A percentile compares a stretch with the other conserved stretches of the same genome.
Conservation (phyloP, 2,888 invertebrate genomes). For the Hydropsyche betteni region DNA sequence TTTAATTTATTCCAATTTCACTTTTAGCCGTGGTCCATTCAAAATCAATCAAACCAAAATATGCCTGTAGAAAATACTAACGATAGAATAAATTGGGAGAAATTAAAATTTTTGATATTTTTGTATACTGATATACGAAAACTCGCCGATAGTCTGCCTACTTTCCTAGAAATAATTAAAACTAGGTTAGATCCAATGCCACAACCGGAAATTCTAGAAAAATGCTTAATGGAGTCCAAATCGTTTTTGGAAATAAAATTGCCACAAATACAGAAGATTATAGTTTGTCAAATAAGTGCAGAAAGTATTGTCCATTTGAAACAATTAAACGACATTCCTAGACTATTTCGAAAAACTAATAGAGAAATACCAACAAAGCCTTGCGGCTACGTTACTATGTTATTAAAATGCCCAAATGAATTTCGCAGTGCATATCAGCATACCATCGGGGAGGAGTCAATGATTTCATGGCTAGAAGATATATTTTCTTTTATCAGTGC, state of each 20-base stretch:
- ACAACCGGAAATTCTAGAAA: slow-evolving; percentile 42
- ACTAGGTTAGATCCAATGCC: slow-evolving; percentile 53
- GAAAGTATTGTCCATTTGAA: slow-evolving; percentile 71
- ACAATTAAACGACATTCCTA: slow-evolving; percentile 92
- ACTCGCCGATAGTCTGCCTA: slow-evolving; percentile 55
- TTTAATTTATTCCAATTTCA: slow-evolving; percentile 9
- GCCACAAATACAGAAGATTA: slow-evolving; percentile 57
- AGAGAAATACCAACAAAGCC: slow-evolving; percentile 83
- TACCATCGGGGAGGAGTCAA: slow-evolving; percentile 58
- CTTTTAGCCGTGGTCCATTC: slow-evolving; percentile 42
- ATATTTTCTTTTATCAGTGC: slow-evolving; percentile 65
- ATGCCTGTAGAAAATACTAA: background rate
- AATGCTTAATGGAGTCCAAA: slow-evolving; percentile 48
- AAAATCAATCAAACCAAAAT: slow-evolving; percentile 40
- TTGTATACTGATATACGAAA: slow-evolving; percentile 59
- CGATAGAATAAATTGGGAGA: slow-evolving; percentile 47
- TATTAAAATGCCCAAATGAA: slow-evolving; percentile 68
- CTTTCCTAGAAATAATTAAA: slow-evolving; percentile 54
- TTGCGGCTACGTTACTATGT: slow-evolving; percentile 79
- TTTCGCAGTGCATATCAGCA: slow-evolving; percentile 66
- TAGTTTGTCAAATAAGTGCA: slow-evolving; percentile 58
- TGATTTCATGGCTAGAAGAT: slow-evolving; percentile 58
- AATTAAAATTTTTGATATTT: slow-evolving; percentile 57
- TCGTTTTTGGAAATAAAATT: slow-evolving; percentile 45
- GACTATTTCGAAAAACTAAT: slow-evolving; percentile 91